These are phyloP conservation scores for Pseudonaja textilis DNA, from an alignment of 2,113 vertebrate species.

Conservation along the genomic window DNA sequence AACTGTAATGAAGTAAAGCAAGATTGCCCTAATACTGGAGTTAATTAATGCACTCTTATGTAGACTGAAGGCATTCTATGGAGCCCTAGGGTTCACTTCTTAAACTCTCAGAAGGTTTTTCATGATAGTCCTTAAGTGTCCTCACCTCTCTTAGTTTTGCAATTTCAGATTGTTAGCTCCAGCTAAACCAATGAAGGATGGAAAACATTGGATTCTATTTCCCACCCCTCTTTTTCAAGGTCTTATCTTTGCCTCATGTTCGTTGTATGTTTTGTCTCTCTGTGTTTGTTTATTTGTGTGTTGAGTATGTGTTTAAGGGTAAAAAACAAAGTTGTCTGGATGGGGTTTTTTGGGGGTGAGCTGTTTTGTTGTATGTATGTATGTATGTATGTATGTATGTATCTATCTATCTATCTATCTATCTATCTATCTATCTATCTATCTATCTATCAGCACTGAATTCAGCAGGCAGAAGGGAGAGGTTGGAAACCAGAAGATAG, in stretches of 20 bases:
- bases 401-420: no score
- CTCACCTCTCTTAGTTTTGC: background rate
- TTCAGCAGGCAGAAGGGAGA: background rate
- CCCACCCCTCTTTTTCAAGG: background rate
- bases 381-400: no score
- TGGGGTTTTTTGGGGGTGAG: no score
- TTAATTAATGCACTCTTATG: conserved; percentile 22
- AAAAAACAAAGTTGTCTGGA: background rate
- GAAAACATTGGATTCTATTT: background rate
- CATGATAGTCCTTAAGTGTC: background rate
- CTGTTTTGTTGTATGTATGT: background rate
- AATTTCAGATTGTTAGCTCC: background rate
- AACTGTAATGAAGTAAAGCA: conserved; percentile 42
- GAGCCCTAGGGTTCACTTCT: background rate
- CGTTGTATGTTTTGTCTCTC: background rate
- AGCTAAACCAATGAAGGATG: background rate
- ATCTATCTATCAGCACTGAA: background rate
- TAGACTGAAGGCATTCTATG: background rate
- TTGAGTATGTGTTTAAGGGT: background rate
- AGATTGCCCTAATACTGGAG: conserved; percentile 12
- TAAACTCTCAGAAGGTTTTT: background rate
- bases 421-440: no score
- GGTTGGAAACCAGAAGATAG: background rate
- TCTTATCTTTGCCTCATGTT: background rate
- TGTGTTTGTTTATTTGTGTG: background rate